These are phyloP conservation scores for Casuarius casuarius DNA, from an alignment of 2,113 vertebrate genomes.

Conservation along the genomic window DNA sequence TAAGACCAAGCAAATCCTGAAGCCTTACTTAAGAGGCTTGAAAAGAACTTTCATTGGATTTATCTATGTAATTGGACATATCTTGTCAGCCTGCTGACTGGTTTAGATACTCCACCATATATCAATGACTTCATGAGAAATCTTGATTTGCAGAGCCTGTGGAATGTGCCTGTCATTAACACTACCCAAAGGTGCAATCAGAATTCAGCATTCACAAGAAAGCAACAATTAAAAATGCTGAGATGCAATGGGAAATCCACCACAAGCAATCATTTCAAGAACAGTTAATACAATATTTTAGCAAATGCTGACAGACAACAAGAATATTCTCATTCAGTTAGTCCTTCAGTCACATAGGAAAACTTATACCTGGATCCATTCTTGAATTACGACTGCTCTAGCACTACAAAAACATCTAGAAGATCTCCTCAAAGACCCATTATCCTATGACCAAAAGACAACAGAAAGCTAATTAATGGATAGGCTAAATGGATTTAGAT, in stretches of 20 bases:
- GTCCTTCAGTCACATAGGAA: background rate
- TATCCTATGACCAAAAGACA: background rate
- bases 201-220: background rate
- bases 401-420: background rate
- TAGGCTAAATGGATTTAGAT: background rate
- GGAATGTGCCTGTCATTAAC: background rate
- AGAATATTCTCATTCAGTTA: fast-evolving
- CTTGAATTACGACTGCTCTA: background rate
- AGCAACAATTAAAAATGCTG: background rate
- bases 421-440: background rate
- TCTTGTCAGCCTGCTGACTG: background rate
- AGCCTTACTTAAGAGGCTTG: background rate
- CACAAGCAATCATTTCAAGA: background rate
- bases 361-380: background rate
- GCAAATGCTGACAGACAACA: background rate
- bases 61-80: background rate
- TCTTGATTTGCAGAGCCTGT: background rate
- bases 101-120: background rate
- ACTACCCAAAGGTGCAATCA: background rate
- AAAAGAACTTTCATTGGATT: background rate
- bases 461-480: background rate
- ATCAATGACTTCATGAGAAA: background rate
- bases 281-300: background rate
- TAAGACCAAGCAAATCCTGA: background rate
- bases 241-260: background rate